A percentile compares a stretch with the other conserved stretches of the same genome.
Evolutionary conservation across 2,888 invertebrate species (phyloP).

Genomic region (Nasonovia ribisnigri): DNA sequence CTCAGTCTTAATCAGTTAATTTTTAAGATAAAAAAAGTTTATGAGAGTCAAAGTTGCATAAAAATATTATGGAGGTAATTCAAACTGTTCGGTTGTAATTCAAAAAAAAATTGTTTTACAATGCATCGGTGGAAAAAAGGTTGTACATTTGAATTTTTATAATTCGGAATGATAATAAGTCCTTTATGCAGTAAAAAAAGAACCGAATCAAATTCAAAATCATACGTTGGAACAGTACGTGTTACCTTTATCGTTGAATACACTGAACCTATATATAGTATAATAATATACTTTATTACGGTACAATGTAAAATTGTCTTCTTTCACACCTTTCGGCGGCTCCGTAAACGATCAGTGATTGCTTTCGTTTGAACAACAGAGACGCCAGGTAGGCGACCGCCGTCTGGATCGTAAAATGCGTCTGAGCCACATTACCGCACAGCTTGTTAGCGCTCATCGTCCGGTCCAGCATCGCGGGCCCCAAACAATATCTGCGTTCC

Average conservation of each 20-base stretch:
- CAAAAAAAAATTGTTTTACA: too few relatives aligned
- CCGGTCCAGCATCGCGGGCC: slow-evolving; percentile 76
- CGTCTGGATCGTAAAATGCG: slow-evolving; percentile 63
- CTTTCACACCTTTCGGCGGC: slow-evolving; percentile 48
- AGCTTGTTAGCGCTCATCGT: slow-evolving; percentile 75
- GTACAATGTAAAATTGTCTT: background rate
- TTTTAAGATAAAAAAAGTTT: too few relatives aligned
- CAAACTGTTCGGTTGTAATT: too few relatives aligned
- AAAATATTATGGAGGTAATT: too few relatives aligned
- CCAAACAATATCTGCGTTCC: slow-evolving; percentile 86
- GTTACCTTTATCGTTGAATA: background rate
- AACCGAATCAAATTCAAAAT: background rate
- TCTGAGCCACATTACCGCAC: slow-evolving; percentile 61
- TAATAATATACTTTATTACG: background rate
- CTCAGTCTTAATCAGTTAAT: too few relatives aligned
- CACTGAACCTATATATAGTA: background rate
- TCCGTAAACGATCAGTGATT: slow-evolving; percentile 49
- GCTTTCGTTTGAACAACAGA: slow-evolving; percentile 58
- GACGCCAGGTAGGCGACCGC: slow-evolving; percentile 65
- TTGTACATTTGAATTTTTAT: background rate
- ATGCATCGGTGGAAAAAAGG: too few relatives aligned
- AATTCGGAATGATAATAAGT: background rate
- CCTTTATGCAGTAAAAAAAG: background rate
- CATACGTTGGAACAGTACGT: background rate
- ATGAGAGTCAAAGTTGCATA: too few relatives aligned